Conservation (phyloP, 2,888 invertebrate genomes). For the Lamproptera curius region DNA sequence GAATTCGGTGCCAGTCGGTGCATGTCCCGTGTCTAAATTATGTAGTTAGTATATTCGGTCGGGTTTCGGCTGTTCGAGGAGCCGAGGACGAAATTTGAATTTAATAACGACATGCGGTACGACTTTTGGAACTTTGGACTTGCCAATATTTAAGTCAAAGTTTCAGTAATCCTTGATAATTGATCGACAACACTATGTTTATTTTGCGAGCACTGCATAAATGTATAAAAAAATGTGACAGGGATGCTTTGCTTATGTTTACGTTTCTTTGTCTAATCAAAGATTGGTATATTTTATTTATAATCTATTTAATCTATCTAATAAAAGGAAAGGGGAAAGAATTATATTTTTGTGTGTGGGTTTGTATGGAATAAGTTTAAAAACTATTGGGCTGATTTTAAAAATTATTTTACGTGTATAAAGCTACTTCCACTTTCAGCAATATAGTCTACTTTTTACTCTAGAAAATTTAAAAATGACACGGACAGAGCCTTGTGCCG, state of each 20-base stretch:
- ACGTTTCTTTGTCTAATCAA: neutral
- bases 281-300: neutral
- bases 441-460: too few relatives aligned
- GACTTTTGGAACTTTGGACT: conserved; percentile 6
- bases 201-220: neutral
- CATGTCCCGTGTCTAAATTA: neutral
- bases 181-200: neutral
- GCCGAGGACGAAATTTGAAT: conserved; percentile 19
- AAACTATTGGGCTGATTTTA: too few relatives aligned
- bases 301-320: neutral
- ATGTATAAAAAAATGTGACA: neutral
- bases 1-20: neutral
- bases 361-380: too few relatives aligned
- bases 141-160: neutral
- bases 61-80: conserved; percentile 3
- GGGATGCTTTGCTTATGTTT: neutral
- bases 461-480: too few relatives aligned
- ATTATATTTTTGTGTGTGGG: too few relatives aligned
- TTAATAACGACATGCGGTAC: conserved; percentile 13
- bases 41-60: conserved; percentile 5
- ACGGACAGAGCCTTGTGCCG: too few relatives aligned
- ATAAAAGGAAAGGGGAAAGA: too few relatives aligned
- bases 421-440: too few relatives aligned
- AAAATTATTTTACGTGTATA: too few relatives aligned
- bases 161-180: neutral